Conservation (phyloP, 2,797 vertebrate genomes). For the Aythya fuligula region DNA sequence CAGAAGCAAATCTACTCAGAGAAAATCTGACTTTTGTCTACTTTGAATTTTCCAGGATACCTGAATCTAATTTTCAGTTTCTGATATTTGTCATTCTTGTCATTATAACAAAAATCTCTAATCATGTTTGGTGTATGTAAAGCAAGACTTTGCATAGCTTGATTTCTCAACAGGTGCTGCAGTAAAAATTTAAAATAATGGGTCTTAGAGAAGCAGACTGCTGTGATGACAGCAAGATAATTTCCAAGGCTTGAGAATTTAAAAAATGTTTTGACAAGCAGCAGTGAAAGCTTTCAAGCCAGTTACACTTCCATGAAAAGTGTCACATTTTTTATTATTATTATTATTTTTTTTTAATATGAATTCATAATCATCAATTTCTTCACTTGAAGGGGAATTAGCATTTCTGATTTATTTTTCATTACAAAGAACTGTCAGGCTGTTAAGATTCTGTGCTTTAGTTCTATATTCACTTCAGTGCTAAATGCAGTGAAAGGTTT, state of each 20-base stretch:
- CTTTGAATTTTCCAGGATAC: not conserved
- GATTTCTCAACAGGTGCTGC: constrained; percentile 65
- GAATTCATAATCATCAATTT: constrained; percentile 48
- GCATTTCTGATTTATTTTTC: constrained; percentile 64
- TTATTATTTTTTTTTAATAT: not conserved
- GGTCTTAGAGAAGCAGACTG: constrained; percentile 64
- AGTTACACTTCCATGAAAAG: constrained; percentile 51
- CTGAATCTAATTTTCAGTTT: constrained; percentile 26
- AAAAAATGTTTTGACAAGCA: constrained; percentile 80
- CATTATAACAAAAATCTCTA: constrained; percentile 43
- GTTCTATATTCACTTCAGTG: constrained; percentile 28
- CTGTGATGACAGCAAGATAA: constrained; percentile 75
- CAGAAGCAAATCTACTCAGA: constrained; percentile 4
- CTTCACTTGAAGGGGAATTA: constrained; percentile 61
- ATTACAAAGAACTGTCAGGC: constrained; percentile 19
- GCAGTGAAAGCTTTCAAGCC: constrained; percentile 74
- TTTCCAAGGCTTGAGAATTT: constrained; percentile 72
- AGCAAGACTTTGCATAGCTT: constrained; percentile 53
- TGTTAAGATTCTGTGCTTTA: not conserved
- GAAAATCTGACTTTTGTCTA: not conserved
- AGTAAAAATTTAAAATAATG: constrained; percentile 77
- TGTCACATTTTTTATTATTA: constrained; percentile 8
- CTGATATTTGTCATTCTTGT: constrained; percentile 31
- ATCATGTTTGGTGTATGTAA: constrained; percentile 66
- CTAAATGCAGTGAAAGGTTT: not conserved